Evolutionary conservation across 2,888 invertebrate genomes (phyloP).

Genomic region (Macrosoma leucophasiata): DNA sequence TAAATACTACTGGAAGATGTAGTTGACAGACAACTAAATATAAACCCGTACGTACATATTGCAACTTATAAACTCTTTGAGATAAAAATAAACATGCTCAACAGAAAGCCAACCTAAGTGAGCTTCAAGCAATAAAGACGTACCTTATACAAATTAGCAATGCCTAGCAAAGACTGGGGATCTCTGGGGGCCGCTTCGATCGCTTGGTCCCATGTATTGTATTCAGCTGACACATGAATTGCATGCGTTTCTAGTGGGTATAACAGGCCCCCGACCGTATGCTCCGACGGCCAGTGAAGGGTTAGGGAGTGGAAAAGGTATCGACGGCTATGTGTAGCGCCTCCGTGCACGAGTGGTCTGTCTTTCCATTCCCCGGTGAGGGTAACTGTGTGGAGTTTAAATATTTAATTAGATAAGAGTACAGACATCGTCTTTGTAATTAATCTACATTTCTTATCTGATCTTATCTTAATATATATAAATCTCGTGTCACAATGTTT

Average conservation of each 20-base stretch:
- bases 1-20: too few relatives aligned
- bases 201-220: conserved; percentile 37
- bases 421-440: too few relatives aligned
- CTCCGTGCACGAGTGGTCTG: conserved; percentile 47
- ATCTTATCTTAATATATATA: too few relatives aligned
- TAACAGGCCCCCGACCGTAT: conserved; percentile 38
- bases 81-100: not conserved
- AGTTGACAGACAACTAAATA: too few relatives aligned
- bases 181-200: conserved; percentile 37
- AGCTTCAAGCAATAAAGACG: too few relatives aligned
- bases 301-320: conserved; percentile 51
- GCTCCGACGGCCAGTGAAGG: conserved; percentile 54
- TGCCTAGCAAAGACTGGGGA: conserved; percentile 45
- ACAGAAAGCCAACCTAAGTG: too few relatives aligned
- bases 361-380: conserved; percentile 41
- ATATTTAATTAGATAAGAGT: too few relatives aligned
- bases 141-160: conserved; percentile 49
- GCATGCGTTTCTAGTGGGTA: conserved; percentile 54
- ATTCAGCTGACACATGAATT: conserved; percentile 48
- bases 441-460: too few relatives aligned
- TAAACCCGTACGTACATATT: too few relatives aligned
- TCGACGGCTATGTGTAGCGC: conserved; percentile 50
- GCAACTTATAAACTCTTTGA: too few relatives aligned
- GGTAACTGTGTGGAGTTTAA: conserved; percentile 33
- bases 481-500: too few relatives aligned